phyloP scores from a whole-genome alignment of 2,113 vertebrate species.

The Progne subis region DNA sequence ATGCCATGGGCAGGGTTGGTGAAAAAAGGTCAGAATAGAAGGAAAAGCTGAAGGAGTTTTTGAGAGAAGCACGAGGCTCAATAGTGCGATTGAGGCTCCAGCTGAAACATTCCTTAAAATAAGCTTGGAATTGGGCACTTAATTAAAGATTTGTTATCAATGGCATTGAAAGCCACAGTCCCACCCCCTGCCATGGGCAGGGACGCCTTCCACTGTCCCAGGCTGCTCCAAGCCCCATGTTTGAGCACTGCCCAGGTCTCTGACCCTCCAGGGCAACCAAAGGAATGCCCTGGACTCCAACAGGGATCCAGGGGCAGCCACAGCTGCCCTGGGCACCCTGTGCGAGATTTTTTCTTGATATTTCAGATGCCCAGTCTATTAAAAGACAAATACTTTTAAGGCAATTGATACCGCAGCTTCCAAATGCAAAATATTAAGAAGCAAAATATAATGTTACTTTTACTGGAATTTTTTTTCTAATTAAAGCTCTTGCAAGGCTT shows the following conservation, averaged over 20 bases:
- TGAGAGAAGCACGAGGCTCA: background rate
- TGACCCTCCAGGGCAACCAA: too few species aligned
- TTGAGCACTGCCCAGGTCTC: fast-evolving
- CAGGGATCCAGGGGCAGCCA: background rate
- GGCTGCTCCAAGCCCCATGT: fast-evolving
- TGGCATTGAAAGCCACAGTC: background rate
- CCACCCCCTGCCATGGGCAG: background rate
- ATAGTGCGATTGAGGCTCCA: fast-evolving
- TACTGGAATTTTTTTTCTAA: background rate
- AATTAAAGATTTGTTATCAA: background rate
- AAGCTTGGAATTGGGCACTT: background rate
- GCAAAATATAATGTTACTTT: background rate
- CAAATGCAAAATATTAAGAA: background rate
- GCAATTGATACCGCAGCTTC: background rate
- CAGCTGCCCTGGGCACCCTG: background rate
- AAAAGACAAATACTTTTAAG: background rate
- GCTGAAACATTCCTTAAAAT: background rate
- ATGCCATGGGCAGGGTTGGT: background rate
- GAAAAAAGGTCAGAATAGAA: background rate
- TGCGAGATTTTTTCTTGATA: too few species aligned
- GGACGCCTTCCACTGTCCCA: background rate
- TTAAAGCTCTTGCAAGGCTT: background rate
- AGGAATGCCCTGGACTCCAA: too few species aligned
- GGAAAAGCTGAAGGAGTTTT: background rate
- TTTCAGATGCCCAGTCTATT: background rate